Evolutionary conservation across 1,140 invertebrate genomes (phyloP), one percentile per base, ranked within the genome.

Genomic region (Belonocnema kinseyi): DNA sequence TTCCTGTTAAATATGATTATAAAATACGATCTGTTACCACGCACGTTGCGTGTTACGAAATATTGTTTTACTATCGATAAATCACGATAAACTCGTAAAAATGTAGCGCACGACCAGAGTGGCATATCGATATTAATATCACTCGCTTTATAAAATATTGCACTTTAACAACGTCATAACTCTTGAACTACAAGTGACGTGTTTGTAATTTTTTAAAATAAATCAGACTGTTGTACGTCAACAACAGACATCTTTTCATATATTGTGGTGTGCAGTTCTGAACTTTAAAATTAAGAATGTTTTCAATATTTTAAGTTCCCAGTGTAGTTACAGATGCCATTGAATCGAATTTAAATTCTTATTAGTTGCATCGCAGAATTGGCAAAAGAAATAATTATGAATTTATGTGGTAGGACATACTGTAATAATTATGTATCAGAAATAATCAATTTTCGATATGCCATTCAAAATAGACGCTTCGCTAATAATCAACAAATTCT

Each of bases 61-160:
- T 33, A 66, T 66, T 66, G 26, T 66, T 66, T 66, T 40, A 66
- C 26, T 26, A 66, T 66, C 33, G 40, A 66, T 66, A 66, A 66
- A 66, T 66, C 61, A 40, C 33, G 61, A 66, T 66, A 46, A 66
- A 26, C 33, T 66, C 33, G 61, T 66, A 66, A 66, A 66, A 66
- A 66, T 40, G 61, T 66, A 40, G 61, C 61, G 21, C 61, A 66
- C 61, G 61, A 40, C 33, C 40, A 66, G 40, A 40, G 33, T 66
- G 61, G 46, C 61, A 66, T 66, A 66, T 66, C 61, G 61, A 33
- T 66, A 16, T 66, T 66, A 26, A 66, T 66, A 66, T 66, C 61
- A 40, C 61, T 16, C 61, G 61, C 14, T 33, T 66, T 66, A 16
- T 66, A 66, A 66, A 66, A 66, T 66, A 66, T 66, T 66, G 33